Base-by-base conservation (phyloP, 2,797 vertebrate genomes). In the Lindbergichthys nudifrons region DNA sequence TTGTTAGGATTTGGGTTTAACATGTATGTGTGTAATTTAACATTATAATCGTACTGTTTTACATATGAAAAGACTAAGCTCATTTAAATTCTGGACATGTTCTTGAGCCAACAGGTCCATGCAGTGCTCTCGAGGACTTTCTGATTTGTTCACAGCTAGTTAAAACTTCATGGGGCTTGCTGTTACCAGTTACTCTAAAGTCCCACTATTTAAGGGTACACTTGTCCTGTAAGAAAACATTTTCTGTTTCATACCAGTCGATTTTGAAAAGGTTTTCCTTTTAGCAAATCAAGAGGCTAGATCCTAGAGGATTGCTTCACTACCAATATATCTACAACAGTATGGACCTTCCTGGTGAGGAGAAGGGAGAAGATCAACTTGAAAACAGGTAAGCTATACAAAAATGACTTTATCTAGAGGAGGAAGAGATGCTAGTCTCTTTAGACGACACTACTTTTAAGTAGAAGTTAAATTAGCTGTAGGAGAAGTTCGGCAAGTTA, bases 31-130 rank as follows among this genome's bases (percentile, higher is more conserved):
- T 76, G 70, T 41, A 66, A 30, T 64, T 77, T 61, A 68, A 45
- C 41, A 75, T 70, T 61, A 57, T 75, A 81, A 75, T 19, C 58
- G 18, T 6, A 45, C n/a, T 7, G 46, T 93, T 96, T 96, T 96
- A 94, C 95, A 96, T 94, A 74, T 94, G 83, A 96, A 95, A 94
- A 91, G 92, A 46, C 65, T 65, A 73, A 72, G 63, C 92, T 95
- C 80, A 95, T 97, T 96, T 89, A 95, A 86, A 96, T 96, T 96
- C 96, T 89, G 85, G 87, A 90, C 93, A 79, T 81, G 92, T 64
- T 80, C 83, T 73, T 30, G 19, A 65, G 57, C 1, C 14, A 61
- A 53, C 16, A n/a, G 18, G 64, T 65, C 76, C 64, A 14, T 50
- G 50, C 46, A 70, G 54, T 16, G 50, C 59, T 58, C 72, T 63